phyloP scores from a whole-genome alignment of 2,797 vertebrate species.

The Mus spretus region DNA sequence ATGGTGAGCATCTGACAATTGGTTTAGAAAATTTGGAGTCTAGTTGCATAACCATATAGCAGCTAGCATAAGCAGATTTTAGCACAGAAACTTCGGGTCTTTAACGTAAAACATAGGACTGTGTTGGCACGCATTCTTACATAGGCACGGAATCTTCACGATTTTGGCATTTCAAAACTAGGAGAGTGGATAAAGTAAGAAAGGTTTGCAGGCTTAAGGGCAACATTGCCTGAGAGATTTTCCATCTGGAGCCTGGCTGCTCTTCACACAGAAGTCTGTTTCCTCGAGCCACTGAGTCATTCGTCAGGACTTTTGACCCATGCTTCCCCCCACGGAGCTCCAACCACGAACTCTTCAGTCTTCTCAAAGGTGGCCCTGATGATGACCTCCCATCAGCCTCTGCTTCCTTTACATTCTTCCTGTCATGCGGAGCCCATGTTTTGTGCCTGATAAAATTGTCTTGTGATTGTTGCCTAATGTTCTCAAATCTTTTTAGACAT shows the following conservation, averaged over 20 bases:
- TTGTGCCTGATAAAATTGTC: not conserved
- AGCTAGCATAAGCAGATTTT: not conserved
- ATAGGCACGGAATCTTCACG: not conserved
- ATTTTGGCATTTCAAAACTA: not conserved
- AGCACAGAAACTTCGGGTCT: not conserved
- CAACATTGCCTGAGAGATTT: not conserved
- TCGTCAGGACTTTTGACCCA: not conserved
- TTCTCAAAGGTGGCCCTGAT: not conserved
- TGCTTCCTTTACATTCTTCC: not conserved
- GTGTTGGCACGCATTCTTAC: not conserved
- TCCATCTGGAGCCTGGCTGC: not conserved
- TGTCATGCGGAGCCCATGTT: not conserved
- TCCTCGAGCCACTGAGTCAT: not conserved
- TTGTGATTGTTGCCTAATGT: not conserved
- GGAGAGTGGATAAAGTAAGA: not conserved
- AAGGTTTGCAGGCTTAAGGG: not conserved
- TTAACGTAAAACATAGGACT: not conserved
- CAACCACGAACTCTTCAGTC: fast-evolving
- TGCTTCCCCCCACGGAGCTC: not conserved
- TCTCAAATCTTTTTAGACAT: not conserved
- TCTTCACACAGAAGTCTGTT: not conserved
- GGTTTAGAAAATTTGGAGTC: not conserved
- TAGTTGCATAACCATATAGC: not conserved
- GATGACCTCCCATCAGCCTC: not conserved
- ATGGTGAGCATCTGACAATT: not conserved